phyloP scores from a whole-genome alignment of 1,140 invertebrate genomes.

The Lasioglossum baleicum region DNA sequence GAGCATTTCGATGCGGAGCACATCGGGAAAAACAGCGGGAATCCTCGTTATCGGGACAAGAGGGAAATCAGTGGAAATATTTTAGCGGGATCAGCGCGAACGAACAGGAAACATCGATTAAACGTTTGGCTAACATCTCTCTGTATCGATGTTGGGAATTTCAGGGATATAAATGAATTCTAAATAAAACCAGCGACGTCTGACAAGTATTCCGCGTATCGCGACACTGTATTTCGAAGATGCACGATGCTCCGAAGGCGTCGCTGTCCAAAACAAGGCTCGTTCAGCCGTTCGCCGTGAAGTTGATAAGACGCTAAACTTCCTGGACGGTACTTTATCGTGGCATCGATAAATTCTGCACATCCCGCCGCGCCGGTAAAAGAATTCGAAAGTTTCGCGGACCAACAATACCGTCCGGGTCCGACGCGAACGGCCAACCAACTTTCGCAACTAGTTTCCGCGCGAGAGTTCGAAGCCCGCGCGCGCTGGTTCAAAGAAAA shows the following conservation, averaged over 20 bases:
- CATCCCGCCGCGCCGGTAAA: constrained; percentile 45
- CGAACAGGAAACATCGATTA: neutral
- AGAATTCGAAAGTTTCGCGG: constrained; percentile 51
- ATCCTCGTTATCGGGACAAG: constrained; percentile 42
- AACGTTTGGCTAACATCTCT: neutral
- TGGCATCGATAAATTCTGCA: constrained; percentile 58
- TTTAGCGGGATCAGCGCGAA: neutral
- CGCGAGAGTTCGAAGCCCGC: neutral
- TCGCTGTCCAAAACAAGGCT: neutral
- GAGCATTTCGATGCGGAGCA: constrained; percentile 1
- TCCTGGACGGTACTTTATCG: constrained; percentile 52
- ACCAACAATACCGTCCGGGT: constrained; percentile 32
- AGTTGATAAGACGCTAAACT: constrained; percentile 47
- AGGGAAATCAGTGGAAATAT: constrained; percentile 29
- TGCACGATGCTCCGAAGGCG: neutral
- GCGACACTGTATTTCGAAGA: too few species aligned
- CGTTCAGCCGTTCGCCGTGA: constrained; percentile 17
- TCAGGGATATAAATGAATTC: too few species aligned
- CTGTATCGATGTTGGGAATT: too few species aligned
- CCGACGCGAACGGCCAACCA: constrained; percentile 11
- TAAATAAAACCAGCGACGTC: too few species aligned
- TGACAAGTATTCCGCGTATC: too few species aligned
- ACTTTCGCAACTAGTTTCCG: constrained; percentile 54
- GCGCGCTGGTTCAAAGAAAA: too few species aligned
- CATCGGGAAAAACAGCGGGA: constrained; percentile 31